Evolutionary conservation across 2,797 vertebrate species (phyloP), one percentile per base, ranked within the genome.

Genomic region (Miichthys miiuy): DNA sequence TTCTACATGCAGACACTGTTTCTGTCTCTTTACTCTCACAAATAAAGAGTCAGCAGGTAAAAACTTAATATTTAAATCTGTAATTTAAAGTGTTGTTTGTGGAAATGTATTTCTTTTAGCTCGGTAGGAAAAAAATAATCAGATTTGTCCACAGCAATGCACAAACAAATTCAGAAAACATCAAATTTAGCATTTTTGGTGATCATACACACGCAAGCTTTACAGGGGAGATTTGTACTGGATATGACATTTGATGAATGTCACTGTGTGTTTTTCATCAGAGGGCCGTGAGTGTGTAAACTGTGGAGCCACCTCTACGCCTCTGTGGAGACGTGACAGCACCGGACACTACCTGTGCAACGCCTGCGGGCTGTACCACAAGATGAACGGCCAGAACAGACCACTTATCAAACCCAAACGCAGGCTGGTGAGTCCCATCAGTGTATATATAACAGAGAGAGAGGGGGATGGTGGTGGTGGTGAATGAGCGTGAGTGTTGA

Each of bases 341-440:
- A 99, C 98, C 0, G 98, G 98, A 58, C 98, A 99, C 93, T 99
- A 99, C 93, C 95, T 99, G 92, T 99, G 98, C 92, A 99, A 99
- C 13, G 98, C 98, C 89, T 99, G 98, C 30, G 98, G 98, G 68
- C 96, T 99, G 67, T 99, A 99, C 94, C 98, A 99, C 95, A 99
- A 99, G 96, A 99, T 99, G 98, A 99, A 99, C 3, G 98, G 98
- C 76, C 98, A 98, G 94, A 99, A 99, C 95, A 94, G 98, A 95
- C 98, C 98, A 0, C 98, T 99, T 83, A 99, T 99, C 95, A 99
- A 98, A 90, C 98, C 98, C 50, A 99, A 99, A 82, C 94, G 98
- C 85, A 96, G 98, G 87, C 97, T 99, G 97, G 98, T 99, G 96
- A 95, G 98, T 96, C 20, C n/a, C 64, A 5, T 54, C 25, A 9